Evolutionary conservation across 1,140 invertebrate species (phyloP), one percentile per base, ranked within the genome.

Genomic region (Heliconius congener): DNA sequence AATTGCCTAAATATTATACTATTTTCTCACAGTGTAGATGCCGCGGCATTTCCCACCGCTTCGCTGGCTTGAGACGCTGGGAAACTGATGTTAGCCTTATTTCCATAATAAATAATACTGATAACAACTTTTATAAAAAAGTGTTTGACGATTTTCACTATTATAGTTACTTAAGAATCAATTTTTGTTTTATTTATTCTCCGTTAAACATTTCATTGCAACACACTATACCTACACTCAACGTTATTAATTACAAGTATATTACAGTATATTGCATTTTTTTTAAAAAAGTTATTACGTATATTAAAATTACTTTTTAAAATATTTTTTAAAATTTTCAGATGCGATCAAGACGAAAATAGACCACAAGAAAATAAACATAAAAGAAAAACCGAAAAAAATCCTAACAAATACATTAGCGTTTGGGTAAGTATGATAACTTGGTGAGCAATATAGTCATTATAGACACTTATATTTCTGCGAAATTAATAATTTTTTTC

Each of bases 21-120:
- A 78, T 81, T 78, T 81, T 81, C 76, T 78, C 80, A 81, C 80
- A 81, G 71, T 77, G 80, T 50, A 73, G 50, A 66, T 76, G 73
- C 71, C 76, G 39, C 76, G 76, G 76, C 76, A 76, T 81, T 81
- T 81, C 80, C 80, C 80, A 81, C 76, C 76, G 76, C 57, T 23
- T 71, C 74, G 74, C 55, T 52, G 42, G 76, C 66, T 72, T 50
- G 71, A 74, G 60, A 50, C 76, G 80, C 80, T 81, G 80, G 80
- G 80, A 81, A 81, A 78, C 76, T 77, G 55, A 70, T 71, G 66
- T 78, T 81, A 81, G 80, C 80, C 80, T 81, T 81, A 81, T 81
- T 81, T 81, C 80, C 80, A 81, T 81, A 78, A 81, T 57, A 78
- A 81, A 77, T 80, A 80, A 81, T 76, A 70, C 76, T 78, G 80